A percentile compares a stretch with the other conserved stretches of the same genome.
These are phyloP conservation scores for Orcinus orca DNA, from an alignment of 2,113 vertebrate species.

Conservation along the genomic window DNA sequence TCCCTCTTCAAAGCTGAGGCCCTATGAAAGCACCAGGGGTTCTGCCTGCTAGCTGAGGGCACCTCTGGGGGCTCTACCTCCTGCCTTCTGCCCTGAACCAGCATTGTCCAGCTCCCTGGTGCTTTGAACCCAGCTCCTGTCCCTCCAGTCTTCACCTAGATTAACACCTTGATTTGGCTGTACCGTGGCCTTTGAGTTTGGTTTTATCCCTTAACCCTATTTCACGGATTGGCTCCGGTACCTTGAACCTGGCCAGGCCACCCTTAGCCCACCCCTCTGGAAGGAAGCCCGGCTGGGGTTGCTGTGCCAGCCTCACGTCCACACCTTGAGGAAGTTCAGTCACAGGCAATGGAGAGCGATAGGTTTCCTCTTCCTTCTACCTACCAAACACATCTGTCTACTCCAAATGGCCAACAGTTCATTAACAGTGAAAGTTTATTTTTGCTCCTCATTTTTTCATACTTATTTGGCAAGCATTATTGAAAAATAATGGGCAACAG, in stretches of 20 bases:
- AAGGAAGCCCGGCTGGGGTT: background rate
- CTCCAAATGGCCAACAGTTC: background rate
- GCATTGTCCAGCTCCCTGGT: background rate
- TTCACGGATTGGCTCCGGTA: background rate
- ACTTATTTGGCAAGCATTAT: background rate
- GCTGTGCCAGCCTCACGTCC: background rate
- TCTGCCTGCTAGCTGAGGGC: background rate
- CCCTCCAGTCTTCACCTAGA: background rate
- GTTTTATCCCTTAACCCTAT: slow-evolving; percentile 6
- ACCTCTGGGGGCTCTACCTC: background rate
- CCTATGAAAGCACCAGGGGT: background rate
- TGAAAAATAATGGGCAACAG: background rate
- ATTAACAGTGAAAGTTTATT: background rate
- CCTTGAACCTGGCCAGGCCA: background rate
- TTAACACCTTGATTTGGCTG: background rate
- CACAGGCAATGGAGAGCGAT: background rate
- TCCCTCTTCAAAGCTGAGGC: background rate
- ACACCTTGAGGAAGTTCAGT: background rate
- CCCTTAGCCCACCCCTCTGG: too few relatives aligned
- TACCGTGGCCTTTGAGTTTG: background rate
- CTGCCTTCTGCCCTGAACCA: background rate
- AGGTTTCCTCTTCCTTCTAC: background rate
- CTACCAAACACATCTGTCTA: background rate
- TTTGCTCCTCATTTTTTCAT: background rate
- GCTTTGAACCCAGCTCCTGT: background rate